Evolutionary conservation across 2,113 vertebrate species (phyloP), one percentile per base, ranked within the genome.

Genomic region (Uria lomvia): DNA sequence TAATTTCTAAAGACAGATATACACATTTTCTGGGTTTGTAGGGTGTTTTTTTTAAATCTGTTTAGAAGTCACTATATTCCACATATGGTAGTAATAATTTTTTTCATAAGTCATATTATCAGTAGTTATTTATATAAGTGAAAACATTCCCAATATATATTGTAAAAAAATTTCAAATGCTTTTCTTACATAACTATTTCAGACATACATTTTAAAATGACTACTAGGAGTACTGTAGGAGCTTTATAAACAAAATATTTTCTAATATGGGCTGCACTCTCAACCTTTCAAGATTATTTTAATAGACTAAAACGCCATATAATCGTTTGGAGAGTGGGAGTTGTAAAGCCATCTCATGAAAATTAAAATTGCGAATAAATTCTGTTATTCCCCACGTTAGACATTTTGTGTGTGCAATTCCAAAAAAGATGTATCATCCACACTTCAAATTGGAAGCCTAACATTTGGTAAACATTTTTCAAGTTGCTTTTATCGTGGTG

Each of bases 1-100:
- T 98, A 98, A 98, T 98, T 98, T 98, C 98, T 98, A 98, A 98
- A 98, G 98, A 98, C 98, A 98, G 98, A 98, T 98, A 98, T 98
- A 98, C 98, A 98, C 98, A 98, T 98, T 98, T 98, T 98, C 97
- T 98, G 98, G 98, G 98, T 98, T 98, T 97, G 98, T 98, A 98
- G 97, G 97, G 88, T 73, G 43, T 11, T 65, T 95, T 83, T 40
- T 94, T 95, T 95, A 97, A 96, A 96, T 93, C 94, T 97, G 95
- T 98, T 98, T 97, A 98, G 97, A 98, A 98, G 97, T 98, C 98
- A 98, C 98, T 97, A 98, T 98, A 98, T 98, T 98, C 97, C 98
- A 98, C 98, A 98, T 97, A 98, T 97, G 97, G 97, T 98, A 98
- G 94, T 98, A 98, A 98, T 98, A 96, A 96, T 98, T 97, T 93